These are phyloP conservation scores for Cranoglanis bouderius DNA, from an alignment of 2,113 vertebrate genomes.

Conservation along the genomic window DNA sequence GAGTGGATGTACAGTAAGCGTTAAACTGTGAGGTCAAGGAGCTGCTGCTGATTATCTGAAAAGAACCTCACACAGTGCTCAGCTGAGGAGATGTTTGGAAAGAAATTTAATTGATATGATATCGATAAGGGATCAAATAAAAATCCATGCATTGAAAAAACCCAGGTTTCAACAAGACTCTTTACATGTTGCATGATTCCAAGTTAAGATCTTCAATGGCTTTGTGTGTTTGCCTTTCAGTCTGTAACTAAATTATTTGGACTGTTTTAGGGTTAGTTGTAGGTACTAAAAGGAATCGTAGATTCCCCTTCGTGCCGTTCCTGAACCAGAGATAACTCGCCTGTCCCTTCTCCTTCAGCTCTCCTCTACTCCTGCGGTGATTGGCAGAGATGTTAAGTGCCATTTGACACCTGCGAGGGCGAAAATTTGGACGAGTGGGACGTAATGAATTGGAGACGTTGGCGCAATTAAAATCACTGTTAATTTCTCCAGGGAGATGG, in stretches of 20 bases:
- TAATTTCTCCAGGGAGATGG: conserved; percentile 81
- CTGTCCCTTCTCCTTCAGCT: conserved; percentile 67
- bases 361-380: conserved; percentile 73
- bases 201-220: neutral
- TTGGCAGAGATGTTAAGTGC: conserved; percentile 83
- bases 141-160: neutral
- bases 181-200: neutral
- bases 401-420: conserved; percentile 79
- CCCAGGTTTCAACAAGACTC: neutral
- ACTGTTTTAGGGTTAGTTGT: neutral
- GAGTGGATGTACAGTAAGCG: neutral
- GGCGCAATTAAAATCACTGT: conserved; percentile 80
- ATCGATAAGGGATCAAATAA: neutral
- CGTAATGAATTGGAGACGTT: conserved; percentile 80
- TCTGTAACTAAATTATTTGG: conserved; percentile 24
- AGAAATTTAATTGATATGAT: neutral
- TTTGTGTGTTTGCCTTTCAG: conserved; percentile 3
- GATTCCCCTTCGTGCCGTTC: neutral
- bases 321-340: neutral
- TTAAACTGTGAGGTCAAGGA: conserved; percentile 35
- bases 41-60: conserved; percentile 28
- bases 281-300: neutral
- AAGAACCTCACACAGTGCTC: neutral
- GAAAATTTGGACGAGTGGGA: conserved; percentile 70
- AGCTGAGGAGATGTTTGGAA: neutral